Conservation (phyloP, 2,113 vertebrate species). For the Cercopithecus mona region DNA sequence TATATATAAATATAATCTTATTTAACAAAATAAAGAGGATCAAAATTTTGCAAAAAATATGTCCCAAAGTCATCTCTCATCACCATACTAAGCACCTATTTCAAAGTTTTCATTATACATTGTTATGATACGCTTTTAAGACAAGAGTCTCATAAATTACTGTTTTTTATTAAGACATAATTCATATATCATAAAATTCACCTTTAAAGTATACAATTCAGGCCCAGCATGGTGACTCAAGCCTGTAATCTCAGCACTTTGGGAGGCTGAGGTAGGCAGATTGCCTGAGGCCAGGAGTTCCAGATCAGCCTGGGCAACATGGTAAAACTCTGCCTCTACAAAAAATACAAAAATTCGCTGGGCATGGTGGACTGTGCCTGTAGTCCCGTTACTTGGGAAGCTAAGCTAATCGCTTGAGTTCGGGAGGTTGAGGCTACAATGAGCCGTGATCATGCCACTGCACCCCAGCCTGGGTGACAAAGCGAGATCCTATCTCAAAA, state of each 20-base stretch:
- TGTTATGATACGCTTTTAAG: not conserved
- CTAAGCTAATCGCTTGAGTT: not conserved
- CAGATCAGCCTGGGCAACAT: not conserved
- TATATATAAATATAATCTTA: not conserved
- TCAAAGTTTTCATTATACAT: not conserved
- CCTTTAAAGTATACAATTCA: not conserved
- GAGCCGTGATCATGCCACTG: not conserved
- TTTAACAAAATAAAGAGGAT: not conserved
- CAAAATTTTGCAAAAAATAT: not conserved
- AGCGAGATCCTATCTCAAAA: not conserved
- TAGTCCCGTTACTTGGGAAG: not conserved
- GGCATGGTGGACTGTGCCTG: not conserved
- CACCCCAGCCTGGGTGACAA: not conserved
- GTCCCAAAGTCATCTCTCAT: not conserved
- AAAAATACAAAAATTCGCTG: not conserved
- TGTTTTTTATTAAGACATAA: not conserved
- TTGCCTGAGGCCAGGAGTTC: not conserved
- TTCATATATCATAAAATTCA: not conserved
- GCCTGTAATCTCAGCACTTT: not conserved
- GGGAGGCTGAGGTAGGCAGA: not conserved
- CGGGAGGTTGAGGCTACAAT: not conserved
- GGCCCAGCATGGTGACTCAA: not conserved
- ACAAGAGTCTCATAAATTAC: not conserved
- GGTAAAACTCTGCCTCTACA: too few relatives aligned
- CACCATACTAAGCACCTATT: not conserved